Evolutionary conservation across 2,797 vertebrate species (phyloP).

Genomic region (Chaenodraco wilsoni): DNA sequence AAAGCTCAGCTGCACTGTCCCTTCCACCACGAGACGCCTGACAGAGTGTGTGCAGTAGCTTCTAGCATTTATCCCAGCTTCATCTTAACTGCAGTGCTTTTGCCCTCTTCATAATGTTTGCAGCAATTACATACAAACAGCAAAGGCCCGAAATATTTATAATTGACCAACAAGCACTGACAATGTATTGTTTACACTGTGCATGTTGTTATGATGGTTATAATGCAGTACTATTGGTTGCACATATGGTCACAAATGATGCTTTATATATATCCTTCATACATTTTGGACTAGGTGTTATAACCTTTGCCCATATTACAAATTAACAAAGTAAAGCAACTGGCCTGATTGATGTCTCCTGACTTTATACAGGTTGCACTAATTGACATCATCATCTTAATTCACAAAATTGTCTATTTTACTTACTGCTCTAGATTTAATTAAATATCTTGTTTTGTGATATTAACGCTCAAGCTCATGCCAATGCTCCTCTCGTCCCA

Average conservation of each 20-base stretch:
- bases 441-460: slow-evolving; percentile 5
- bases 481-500: slow-evolving; percentile 35
- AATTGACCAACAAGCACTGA: background rate
- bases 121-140: slow-evolving; percentile 18
- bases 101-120: slow-evolving; percentile 30
- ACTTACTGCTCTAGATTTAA: background rate
- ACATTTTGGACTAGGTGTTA: background rate
- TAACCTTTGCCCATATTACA: background rate
- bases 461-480: slow-evolving; percentile 17
- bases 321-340: background rate
- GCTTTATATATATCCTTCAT: background rate
- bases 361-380: background rate
- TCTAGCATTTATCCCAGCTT: slow-evolving; percentile 37
- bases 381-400: background rate
- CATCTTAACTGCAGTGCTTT: slow-evolving; percentile 42
- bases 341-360: slow-evolving; percentile 29
- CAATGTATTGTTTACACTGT: background rate
- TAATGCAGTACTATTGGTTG: background rate
- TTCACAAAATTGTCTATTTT: background rate
- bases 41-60: slow-evolving; percentile 47
- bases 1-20: slow-evolving; percentile 62
- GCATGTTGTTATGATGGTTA: background rate
- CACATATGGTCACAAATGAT: background rate
- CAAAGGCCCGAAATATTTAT: background rate
- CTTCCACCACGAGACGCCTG: slow-evolving; percentile 53